phyloP scores from a whole-genome alignment of 2,113 vertebrate genomes.

The Carettochelys insculpta region DNA sequence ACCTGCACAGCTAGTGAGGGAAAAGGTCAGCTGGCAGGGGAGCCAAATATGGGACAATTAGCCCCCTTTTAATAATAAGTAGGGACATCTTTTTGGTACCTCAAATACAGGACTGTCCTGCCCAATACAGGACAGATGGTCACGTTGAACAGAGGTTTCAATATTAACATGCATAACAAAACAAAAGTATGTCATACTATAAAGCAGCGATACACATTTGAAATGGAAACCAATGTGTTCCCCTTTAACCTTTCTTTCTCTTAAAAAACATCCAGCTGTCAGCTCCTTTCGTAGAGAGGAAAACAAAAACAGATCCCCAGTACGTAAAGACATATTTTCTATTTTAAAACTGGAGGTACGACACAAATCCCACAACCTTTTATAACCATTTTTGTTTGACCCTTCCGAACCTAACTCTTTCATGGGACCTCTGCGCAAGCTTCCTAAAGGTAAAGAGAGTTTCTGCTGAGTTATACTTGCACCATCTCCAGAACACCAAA shows the following conservation, averaged over 20 bases:
- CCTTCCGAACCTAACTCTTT: neutral
- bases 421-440: neutral
- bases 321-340: neutral
- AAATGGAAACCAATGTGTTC: slow-evolving; percentile 35
- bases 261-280: neutral
- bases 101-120: too few relatives aligned
- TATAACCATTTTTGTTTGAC: neutral
- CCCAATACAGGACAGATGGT: too few relatives aligned
- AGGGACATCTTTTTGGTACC: too few relatives aligned
- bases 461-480: neutral
- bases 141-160: too few relatives aligned
- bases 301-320: neutral
- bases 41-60: too few relatives aligned
- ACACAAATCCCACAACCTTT: neutral
- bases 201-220: neutral
- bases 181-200: neutral
- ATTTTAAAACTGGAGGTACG: neutral
- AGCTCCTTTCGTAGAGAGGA: neutral
- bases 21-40: too few relatives aligned
- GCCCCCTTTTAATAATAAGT: too few relatives aligned
- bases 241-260: slow-evolving; percentile 35
- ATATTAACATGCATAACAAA: neutral
- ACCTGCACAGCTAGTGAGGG: too few relatives aligned
- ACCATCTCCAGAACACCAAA: neutral
- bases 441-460: neutral